Evolutionary conservation across 2,888 invertebrate genomes (phyloP).

Genomic region (Neuroscelio doddi): DNA sequence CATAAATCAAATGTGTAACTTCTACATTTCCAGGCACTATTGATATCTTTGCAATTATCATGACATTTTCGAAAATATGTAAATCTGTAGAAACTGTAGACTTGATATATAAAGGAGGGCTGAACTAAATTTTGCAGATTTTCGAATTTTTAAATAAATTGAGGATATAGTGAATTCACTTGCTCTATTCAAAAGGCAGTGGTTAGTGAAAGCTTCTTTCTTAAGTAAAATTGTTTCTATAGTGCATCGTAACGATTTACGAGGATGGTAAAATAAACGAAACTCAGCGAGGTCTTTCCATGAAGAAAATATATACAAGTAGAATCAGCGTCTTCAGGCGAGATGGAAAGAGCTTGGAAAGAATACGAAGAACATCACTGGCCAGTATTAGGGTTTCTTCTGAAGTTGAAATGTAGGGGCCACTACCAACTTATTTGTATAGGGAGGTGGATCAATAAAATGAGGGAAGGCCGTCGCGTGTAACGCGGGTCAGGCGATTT

Average conservation of each 20-base stretch:
- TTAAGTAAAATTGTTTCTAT: slow-evolving; percentile 12
- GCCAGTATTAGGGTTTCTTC: slow-evolving; percentile 55
- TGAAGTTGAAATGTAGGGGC: slow-evolving; percentile 55
- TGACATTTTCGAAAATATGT: too few species aligned
- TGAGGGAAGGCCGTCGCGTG: slow-evolving; percentile 69
- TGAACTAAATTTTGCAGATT: too few species aligned
- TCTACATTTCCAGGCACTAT: too few species aligned
- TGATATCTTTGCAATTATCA: too few species aligned
- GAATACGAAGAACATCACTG: slow-evolving; percentile 47
- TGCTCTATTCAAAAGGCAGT: too few species aligned
- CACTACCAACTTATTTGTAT: slow-evolving; percentile 65
- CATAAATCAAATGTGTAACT: too few species aligned
- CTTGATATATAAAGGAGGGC: too few species aligned
- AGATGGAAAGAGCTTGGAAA: slow-evolving; percentile 37
- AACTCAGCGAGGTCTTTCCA: slow-evolving; percentile 10
- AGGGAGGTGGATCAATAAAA: slow-evolving; percentile 69
- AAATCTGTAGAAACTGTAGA: too few species aligned
- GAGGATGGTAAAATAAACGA: slow-evolving; percentile 36
- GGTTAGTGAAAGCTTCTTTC: too few species aligned
- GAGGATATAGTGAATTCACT: too few species aligned
- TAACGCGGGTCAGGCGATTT: slow-evolving; percentile 60
- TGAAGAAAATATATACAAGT: slow-evolving; percentile 28
- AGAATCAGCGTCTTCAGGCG: slow-evolving; percentile 27
- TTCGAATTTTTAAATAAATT: too few species aligned
- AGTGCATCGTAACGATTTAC: slow-evolving; percentile 34